Evolutionary conservation across 1,140 invertebrate species (phyloP).

Genomic region (Ceratosolen solmsi): DNA sequence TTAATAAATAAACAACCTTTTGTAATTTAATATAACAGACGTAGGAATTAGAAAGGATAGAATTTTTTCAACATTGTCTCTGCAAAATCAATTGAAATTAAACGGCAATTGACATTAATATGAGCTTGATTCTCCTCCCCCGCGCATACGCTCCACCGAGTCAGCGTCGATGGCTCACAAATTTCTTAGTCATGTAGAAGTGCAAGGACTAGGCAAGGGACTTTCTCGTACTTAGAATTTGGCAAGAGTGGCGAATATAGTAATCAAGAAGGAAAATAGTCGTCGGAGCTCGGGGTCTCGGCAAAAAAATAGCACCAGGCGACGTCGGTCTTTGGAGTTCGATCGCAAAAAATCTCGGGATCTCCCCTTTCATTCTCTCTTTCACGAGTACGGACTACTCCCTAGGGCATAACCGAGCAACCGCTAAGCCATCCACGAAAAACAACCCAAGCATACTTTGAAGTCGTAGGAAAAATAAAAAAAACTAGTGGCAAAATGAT

Average conservation of each 20-base stretch:
- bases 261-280: constrained; percentile 64
- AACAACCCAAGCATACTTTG: constrained; percentile 47
- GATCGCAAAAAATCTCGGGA: constrained; percentile 55
- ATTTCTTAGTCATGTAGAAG: constrained; percentile 14
- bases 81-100: too few relatives aligned
- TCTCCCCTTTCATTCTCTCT: background rate
- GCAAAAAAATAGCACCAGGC: constrained; percentile 52
- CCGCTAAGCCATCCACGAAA: constrained; percentile 18
- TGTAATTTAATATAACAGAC: too few relatives aligned
- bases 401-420: constrained; percentile 45
- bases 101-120: background rate
- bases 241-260: constrained; percentile 60
- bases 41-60: too few relatives aligned
- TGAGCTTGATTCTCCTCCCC: too few relatives aligned
- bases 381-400: constrained; percentile 45
- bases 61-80: too few relatives aligned
- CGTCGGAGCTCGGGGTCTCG: constrained; percentile 50
- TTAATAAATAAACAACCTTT: too few relatives aligned
- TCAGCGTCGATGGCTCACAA: constrained; percentile 10
- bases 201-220: constrained; percentile 19
- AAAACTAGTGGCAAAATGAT: background rate
- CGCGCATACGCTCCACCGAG: too few relatives aligned
- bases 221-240: constrained; percentile 56
- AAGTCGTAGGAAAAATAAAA: constrained; percentile 40
- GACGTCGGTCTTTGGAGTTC: constrained; percentile 2